Base-by-base conservation (phyloP, 2,888 invertebrate genomes). In the Terebella lapidaria region DNA sequence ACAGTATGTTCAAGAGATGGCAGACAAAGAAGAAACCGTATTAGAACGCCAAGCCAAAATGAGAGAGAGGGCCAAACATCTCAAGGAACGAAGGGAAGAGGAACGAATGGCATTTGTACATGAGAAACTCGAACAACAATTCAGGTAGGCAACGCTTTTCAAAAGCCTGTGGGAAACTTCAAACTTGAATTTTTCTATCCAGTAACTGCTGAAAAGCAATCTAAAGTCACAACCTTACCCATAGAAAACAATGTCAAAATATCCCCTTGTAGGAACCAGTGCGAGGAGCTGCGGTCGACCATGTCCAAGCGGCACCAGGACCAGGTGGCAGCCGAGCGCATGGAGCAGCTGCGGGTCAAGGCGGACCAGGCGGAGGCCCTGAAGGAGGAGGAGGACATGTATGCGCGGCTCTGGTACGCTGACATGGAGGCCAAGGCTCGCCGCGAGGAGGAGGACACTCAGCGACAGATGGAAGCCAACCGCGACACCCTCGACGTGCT, bases 91-190 rank as follows among this genome's bases (percentile, higher is more conserved):
- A 61, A 63, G 79, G 56, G 81, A 80, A 63, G 54, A 66, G 27
- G 79, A 80, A 59, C 66, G 79, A 56, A 66, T 76, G 35, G 62
- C 70, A 30, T 71, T 75, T 69, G 80, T 79, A 2, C 74, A 78
- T 57, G 74, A 78, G 51, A 81, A 79, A 71, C 72, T 76, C 61
- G 78, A 80, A 57, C 79, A 80, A 62, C 75, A 76, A 60, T 81
- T 78, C 69, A 75, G 79, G 80, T 79, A 62, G 46, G 56, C n/a
- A n/a, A 30, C 5, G n/a, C n/a, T n/a, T n/a, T n/a, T n/a, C n/a
- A n/a, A n/a, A n/a, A n/a, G n/a, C n/a, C n/a, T n/a, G n/a, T n/a
- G n/a, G n/a, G n/a, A n/a, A n/a, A n/a, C n/a, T n/a, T n/a, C n/a
- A n/a, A n/a, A n/a, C n/a, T n/a, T n/a, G n/a, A n/a, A n/a, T n/a